Evolutionary conservation across 2,797 vertebrate species (phyloP).

Genomic region (Malacoraja senta): DNA sequence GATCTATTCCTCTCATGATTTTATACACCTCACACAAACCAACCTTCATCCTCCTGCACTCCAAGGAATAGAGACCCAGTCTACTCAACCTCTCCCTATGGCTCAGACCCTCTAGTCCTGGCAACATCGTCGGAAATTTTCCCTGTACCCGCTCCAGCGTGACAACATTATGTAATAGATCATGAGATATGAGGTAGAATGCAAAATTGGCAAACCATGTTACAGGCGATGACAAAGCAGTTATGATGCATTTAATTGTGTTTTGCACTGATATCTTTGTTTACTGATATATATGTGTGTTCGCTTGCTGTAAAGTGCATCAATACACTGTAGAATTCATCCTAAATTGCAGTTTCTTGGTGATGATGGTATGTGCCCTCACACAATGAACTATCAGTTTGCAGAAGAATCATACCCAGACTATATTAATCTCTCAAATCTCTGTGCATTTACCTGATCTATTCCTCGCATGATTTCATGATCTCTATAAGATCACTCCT

Average conservation of each 20-base stretch:
- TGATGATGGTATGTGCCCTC: not conserved
- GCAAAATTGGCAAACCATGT: not conserved
- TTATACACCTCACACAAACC: too few relatives aligned
- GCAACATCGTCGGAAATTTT: too few relatives aligned
- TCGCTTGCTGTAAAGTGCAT: not conserved
- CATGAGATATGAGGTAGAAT: not conserved
- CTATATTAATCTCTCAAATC: not conserved
- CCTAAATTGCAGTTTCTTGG: not conserved
- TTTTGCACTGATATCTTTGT: too few relatives aligned
- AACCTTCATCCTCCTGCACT: too few relatives aligned
- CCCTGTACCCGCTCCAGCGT: too few relatives aligned
- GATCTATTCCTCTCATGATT: too few relatives aligned
- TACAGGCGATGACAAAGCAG: not conserved
- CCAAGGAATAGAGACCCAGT: too few relatives aligned
- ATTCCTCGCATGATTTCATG: too few relatives aligned
- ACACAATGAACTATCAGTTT: not conserved
- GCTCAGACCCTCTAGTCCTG: too few relatives aligned
- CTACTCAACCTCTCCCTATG: too few relatives aligned
- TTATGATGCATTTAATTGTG: not conserved
- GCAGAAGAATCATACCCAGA: not conserved
- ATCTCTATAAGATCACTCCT: too few relatives aligned
- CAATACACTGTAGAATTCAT: not conserved
- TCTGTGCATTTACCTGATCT: too few relatives aligned
- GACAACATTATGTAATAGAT: not conserved
- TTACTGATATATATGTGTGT: not conserved